Percentiles rank a stretch among this genome's conserved stretches.
Conservation (phyloP, 2,797 vertebrate genomes). For the Xyrichtys novacula region DNA sequence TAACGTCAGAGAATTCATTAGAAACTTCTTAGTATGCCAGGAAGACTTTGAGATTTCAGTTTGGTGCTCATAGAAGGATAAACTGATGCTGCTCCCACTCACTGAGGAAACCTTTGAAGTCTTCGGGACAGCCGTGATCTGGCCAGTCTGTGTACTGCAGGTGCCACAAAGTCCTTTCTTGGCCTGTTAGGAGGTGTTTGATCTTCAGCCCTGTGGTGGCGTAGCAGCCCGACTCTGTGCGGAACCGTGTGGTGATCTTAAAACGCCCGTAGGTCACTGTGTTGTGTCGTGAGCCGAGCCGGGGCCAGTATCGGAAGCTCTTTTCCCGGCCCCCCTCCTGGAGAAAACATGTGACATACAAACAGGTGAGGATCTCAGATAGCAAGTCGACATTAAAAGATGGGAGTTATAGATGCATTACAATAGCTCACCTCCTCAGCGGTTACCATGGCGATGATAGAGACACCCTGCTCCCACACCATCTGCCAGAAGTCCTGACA, state of each 20-base stretch:
- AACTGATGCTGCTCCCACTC: constrained; percentile 60
- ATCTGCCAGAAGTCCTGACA: constrained; percentile 99
- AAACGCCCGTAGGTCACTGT: constrained; percentile 96
- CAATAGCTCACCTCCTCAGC: constrained; percentile 90
- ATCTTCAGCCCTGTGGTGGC: constrained; percentile 98
- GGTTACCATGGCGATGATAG: constrained; percentile 98
- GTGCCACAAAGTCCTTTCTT: constrained; percentile 97
- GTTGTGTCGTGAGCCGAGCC: constrained; percentile 96
- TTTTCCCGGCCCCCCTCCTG: constrained; percentile 96
- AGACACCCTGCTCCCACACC: constrained; percentile 97
- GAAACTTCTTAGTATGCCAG: too few relatives aligned
- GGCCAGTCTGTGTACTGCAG: constrained; percentile 99
- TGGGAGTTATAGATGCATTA: neutral
- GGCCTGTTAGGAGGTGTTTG: constrained; percentile 94
- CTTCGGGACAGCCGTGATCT: constrained; percentile 96
- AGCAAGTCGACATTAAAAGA: neutral
- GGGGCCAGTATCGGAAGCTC: constrained; percentile 97
- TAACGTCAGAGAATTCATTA: too few relatives aligned
- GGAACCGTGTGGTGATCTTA: constrained; percentile 97
- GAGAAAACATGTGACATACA: neutral
- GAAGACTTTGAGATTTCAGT: too few relatives aligned
- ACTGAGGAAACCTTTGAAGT: constrained; percentile 97
- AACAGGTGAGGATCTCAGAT: neutral
- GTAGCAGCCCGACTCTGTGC: constrained; percentile 97
- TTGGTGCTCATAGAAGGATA: neutral